These are phyloP conservation scores for Tenthredo mesomela DNA, from an alignment of 2,888 invertebrate species.

Conservation along the genomic window DNA sequence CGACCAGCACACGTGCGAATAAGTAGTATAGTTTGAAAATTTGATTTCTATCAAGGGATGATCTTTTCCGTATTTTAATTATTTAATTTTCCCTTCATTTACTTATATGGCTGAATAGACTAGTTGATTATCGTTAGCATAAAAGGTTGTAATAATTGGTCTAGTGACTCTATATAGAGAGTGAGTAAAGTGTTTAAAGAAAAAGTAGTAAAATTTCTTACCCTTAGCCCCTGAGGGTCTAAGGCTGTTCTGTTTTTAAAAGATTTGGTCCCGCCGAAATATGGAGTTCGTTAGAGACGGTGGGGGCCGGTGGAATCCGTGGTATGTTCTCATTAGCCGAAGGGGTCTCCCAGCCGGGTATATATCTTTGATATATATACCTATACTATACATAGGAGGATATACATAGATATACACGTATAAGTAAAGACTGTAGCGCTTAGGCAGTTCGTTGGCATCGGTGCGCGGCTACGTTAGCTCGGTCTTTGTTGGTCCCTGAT, in stretches of 20 bases:
- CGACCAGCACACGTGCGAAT: not conserved
- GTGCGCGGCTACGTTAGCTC: conserved; percentile 21
- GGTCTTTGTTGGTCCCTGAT: conserved; percentile 43
- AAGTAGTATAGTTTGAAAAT: not conserved
- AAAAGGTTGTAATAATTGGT: not conserved
- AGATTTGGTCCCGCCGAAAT: conserved; percentile 30
- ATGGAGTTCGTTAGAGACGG: conserved; percentile 48
- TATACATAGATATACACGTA: not conserved
- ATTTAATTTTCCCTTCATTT: not conserved
- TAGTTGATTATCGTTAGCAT: not conserved
- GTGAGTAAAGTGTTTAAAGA: not conserved
- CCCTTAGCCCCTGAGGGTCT: not conserved
- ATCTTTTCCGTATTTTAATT: no score
- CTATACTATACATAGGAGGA: not conserved
- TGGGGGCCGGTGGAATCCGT: conserved; percentile 31
- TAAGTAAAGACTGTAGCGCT: not conserved
- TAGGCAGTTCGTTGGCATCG: conserved; percentile 47
- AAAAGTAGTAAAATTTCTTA: not conserved
- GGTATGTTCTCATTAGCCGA: conserved; percentile 50
- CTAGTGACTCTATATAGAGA: not conserved
- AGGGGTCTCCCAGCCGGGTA: conserved; percentile 11
- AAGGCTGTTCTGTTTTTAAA: conserved; percentile 21
- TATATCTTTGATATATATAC: not conserved
- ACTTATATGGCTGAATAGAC: not conserved
- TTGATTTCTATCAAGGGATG: no score